A percentile compares a stretch with the other conserved stretches of the same genome.
Conservation (phyloP, 2,888 invertebrate genomes). For the Xanthorhoe spadicearia region DNA sequence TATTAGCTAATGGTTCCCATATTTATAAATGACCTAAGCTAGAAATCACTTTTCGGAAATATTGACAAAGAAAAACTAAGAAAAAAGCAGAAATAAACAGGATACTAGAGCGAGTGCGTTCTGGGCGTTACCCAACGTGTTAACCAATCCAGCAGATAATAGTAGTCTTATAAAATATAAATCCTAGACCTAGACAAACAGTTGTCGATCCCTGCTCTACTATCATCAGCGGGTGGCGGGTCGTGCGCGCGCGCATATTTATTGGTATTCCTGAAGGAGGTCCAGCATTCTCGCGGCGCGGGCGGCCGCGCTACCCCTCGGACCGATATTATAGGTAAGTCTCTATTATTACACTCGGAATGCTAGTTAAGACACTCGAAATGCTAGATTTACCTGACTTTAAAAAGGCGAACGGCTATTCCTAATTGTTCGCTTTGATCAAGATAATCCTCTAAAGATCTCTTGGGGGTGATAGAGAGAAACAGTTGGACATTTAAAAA, state of each 20-base stretch:
- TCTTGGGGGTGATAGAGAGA: no score
- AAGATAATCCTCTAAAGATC: no score
- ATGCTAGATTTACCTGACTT: neutral
- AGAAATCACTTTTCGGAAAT: no score
- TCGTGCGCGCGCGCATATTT: conserved; percentile 75
- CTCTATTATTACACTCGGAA: neutral
- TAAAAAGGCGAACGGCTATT: neutral
- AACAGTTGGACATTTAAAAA: no score
- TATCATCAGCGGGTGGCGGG: conserved; percentile 53
- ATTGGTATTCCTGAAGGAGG: conserved; percentile 61
- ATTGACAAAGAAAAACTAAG: no score
- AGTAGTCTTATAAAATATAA: neutral
- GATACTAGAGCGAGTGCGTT: no score
- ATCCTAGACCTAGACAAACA: conserved; percentile 34
- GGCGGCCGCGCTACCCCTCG: conserved; percentile 71
- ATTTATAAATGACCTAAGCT: no score
- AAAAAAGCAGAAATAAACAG: no score
- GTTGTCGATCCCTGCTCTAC: conserved; percentile 60
- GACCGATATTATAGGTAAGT: conserved; percentile 39
- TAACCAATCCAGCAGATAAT: neutral
- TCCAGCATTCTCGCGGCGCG: conserved; percentile 73
- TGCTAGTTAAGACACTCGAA: no score
- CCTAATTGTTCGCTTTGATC: no score
- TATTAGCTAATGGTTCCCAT: no score
- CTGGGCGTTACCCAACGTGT: no score